A percentile compares a stretch with the other conserved stretches of the same genome.
phyloP scores from a whole-genome alignment of 2,888 invertebrate genomes.

The Chymomyza amoena region DNA sequence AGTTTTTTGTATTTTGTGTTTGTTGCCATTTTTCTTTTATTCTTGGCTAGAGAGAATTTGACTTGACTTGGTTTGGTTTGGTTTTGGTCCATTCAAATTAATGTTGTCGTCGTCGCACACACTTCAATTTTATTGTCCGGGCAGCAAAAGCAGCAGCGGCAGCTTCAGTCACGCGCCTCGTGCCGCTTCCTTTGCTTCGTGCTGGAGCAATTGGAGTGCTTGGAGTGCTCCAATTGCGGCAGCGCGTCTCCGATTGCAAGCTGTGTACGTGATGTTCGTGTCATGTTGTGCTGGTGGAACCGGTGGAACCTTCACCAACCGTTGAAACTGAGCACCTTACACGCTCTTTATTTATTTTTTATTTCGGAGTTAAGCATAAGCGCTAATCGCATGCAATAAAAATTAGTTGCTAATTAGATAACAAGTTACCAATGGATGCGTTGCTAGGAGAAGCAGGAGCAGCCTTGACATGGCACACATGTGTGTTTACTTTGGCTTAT shows the following conservation, averaged over 20 bases:
- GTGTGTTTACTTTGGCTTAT: conserved; percentile 30
- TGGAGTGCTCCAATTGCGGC: conserved; percentile 19
- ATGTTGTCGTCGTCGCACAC: conserved; percentile 28
- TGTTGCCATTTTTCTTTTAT: neutral
- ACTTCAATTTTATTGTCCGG: conserved; percentile 37
- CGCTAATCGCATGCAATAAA: too few relatives aligned
- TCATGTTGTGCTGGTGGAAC: conserved; percentile 14
- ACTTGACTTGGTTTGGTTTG: neutral
- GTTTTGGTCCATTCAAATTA: conserved; percentile 54
- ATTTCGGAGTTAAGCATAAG: neutral
- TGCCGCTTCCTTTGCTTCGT: neutral
- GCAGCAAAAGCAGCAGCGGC: conserved; percentile 10
- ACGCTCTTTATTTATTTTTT: neutral
- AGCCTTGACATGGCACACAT: too few relatives aligned
- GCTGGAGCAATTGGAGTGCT: neutral
- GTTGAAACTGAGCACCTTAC: neutral
- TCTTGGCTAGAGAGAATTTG: neutral
- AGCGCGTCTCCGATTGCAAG: neutral
- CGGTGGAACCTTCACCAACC: neutral
- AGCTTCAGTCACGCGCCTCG: conserved; percentile 1
- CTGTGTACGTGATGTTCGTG: conserved; percentile 38
- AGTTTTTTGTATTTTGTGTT: neutral
- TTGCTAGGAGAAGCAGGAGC: conserved; percentile 14
- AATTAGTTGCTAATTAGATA: too few relatives aligned
- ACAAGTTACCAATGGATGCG: neutral